Evolutionary conservation across 2,888 invertebrate species (phyloP).

Genomic region (Lochmaea crataegi): DNA sequence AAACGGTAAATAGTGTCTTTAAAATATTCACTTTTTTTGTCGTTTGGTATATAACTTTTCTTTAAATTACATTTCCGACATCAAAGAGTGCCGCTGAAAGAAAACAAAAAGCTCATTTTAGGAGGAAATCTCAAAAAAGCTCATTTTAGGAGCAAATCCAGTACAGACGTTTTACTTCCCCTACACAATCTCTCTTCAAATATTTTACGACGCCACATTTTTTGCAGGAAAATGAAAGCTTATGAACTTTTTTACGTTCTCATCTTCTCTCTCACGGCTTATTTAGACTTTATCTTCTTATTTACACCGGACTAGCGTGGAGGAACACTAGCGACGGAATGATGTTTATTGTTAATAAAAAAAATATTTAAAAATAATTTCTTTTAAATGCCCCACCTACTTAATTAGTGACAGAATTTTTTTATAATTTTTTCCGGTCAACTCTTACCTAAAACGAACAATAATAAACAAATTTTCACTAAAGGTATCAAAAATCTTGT

Average conservation of each 20-base stretch:
- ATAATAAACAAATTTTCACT: no score
- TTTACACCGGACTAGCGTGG: slow-evolving; percentile 12
- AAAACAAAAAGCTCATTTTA: slow-evolving; percentile 11
- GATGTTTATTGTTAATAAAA: slow-evolving; percentile 25
- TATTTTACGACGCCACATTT: slow-evolving; percentile 29
- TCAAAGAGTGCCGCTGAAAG: slow-evolving; percentile 1
- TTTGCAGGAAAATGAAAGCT: slow-evolving; percentile 31
- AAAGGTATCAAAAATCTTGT: no score
- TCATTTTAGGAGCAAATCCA: slow-evolving; percentile 13
- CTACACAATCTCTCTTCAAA: not conserved
- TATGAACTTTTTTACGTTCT: slow-evolving; percentile 34
- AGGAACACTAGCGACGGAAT: slow-evolving; percentile 18
- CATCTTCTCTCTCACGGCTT: slow-evolving; percentile 26
- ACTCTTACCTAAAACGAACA: no score
- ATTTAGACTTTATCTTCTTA: slow-evolving; percentile 33
- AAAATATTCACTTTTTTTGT: no score
- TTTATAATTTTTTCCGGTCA: no score
- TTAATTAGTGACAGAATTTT: no score
- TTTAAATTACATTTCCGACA: not conserved
- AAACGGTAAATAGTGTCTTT: no score
- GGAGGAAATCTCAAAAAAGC: slow-evolving; percentile 12
- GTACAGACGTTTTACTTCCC: slow-evolving; percentile 1
- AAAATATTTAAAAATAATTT: slow-evolving; percentile 27
- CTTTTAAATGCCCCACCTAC: not conserved
- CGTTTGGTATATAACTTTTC: no score